Percentiles rank a stretch among this genome's conserved stretches.
Conservation (phyloP, 2,113 vertebrate genomes). For the Aspiorhynchus laticeps region DNA sequence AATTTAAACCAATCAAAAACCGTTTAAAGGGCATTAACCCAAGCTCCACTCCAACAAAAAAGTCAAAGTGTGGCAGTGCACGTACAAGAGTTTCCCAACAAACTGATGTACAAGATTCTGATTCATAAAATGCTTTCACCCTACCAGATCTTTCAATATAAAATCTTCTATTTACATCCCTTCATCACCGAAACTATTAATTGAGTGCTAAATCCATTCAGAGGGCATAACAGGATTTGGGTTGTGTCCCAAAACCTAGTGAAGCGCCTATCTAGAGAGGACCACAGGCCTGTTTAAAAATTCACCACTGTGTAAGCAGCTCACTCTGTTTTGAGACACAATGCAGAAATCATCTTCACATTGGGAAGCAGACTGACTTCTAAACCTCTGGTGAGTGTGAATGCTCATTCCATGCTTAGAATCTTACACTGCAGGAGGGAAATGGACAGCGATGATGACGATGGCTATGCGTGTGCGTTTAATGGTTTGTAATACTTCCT, state of each 20-base stretch:
- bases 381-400: neutral
- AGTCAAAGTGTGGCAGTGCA: neutral
- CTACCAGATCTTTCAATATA: neutral
- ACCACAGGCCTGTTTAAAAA: neutral
- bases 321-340: neutral
- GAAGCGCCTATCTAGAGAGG: neutral
- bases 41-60: neutral
- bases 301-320: neutral
- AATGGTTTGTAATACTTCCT: constrained; percentile 6
- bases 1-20: neutral
- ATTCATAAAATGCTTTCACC: constrained; percentile 13
- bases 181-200: neutral
- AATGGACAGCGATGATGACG: constrained; percentile 16
- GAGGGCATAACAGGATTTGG: neutral
- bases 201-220: neutral
- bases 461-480: constrained; percentile 19
- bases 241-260: neutral
- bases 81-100: constrained; percentile 5
- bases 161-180: too few relatives aligned
- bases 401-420: constrained; percentile 18
- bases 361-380: neutral
- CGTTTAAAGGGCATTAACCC: too few relatives aligned
- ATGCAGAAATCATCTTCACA: neutral
- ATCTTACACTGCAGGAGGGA: constrained; percentile 14
- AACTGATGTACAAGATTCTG: constrained; percentile 24